Evolutionary conservation across 2,797 vertebrate species (phyloP).

Genomic region (Brachyalestes nurse): DNA sequence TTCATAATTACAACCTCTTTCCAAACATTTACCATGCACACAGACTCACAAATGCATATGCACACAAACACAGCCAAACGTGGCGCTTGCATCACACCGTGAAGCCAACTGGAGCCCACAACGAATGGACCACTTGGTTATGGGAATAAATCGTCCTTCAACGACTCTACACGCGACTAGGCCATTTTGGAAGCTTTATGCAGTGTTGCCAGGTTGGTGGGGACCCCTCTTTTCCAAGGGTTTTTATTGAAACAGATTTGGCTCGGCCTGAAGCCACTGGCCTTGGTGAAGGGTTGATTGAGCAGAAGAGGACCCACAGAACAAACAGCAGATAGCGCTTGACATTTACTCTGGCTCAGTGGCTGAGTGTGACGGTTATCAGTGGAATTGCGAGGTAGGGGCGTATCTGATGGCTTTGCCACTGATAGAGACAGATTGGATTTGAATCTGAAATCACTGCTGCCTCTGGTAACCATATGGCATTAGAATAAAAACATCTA

Average conservation of each 20-base stretch:
- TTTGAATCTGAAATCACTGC: slow-evolving; percentile 73
- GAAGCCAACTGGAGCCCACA: slow-evolving; percentile 23
- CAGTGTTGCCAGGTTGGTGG: slow-evolving; percentile 39
- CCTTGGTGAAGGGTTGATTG: slow-evolving; percentile 69
- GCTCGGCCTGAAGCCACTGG: slow-evolving; percentile 63
- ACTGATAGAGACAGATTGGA: slow-evolving; percentile 65
- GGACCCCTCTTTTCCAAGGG: slow-evolving; percentile 31
- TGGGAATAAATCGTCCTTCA: slow-evolving; percentile 35
- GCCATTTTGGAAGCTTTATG: slow-evolving; percentile 17
- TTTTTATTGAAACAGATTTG: slow-evolving; percentile 43
- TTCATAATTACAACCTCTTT: slow-evolving; percentile 43
- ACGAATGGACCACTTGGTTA: slow-evolving; percentile 21
- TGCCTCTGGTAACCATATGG: slow-evolving; percentile 21
- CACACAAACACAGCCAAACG: slow-evolving; percentile 12
- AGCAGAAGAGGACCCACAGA: slow-evolving; percentile 68
- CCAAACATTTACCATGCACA: slow-evolving; percentile 13
- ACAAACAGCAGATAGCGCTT: slow-evolving; percentile 79
- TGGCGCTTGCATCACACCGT: neutral
- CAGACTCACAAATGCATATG: neutral
- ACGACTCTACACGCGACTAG: slow-evolving; percentile 19
- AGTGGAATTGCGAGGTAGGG: slow-evolving; percentile 73
- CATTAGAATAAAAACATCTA: slow-evolving; percentile 15
- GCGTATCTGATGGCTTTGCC: slow-evolving; percentile 79
- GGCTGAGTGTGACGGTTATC: slow-evolving; percentile 79
- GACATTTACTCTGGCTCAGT: slow-evolving; percentile 81